Conservation (phyloP, 2,888 invertebrate species). For the Hermodice carunculata region DNA sequence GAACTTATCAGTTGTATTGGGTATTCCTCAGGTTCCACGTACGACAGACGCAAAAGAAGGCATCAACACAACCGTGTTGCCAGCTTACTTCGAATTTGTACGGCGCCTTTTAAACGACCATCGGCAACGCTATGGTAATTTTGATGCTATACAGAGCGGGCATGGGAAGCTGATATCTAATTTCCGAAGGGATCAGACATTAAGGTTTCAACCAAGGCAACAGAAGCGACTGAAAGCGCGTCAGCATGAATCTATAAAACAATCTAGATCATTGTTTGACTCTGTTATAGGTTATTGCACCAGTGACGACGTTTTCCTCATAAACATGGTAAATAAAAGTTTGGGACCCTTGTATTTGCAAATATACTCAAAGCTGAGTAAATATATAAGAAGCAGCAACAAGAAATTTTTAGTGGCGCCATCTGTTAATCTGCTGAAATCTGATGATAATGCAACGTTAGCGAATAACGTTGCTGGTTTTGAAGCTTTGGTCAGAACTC, state of each 20-base stretch:
- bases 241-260: too few relatives aligned
- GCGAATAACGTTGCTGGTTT: conserved; percentile 46
- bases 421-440: conserved; percentile 33
- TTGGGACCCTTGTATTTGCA: conserved; percentile 17
- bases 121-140: conserved; percentile 34
- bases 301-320: conserved; percentile 36
- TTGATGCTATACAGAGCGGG: background rate
- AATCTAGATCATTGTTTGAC: conserved; percentile 26
- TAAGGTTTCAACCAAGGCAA: too few relatives aligned
- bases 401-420: conserved; percentile 35
- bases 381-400: conserved; percentile 14
- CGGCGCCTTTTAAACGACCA: conserved; percentile 47
- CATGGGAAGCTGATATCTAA: too few relatives aligned
- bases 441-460: conserved; percentile 37
- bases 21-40: too few relatives aligned
- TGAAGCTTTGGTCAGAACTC: conserved; percentile 30
- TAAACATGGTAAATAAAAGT: background rate
- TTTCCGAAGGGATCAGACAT: too few relatives aligned
- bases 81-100: conserved; percentile 45
- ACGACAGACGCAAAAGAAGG: too few relatives aligned
- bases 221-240: too few relatives aligned
- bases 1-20: too few relatives aligned
- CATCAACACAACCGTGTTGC: conserved; percentile 27
- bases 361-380: conserved; percentile 30
- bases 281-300: conserved; percentile 41